Conservation (phyloP, 2,113 vertebrate genomes). For the Pao palembangensis region DNA sequence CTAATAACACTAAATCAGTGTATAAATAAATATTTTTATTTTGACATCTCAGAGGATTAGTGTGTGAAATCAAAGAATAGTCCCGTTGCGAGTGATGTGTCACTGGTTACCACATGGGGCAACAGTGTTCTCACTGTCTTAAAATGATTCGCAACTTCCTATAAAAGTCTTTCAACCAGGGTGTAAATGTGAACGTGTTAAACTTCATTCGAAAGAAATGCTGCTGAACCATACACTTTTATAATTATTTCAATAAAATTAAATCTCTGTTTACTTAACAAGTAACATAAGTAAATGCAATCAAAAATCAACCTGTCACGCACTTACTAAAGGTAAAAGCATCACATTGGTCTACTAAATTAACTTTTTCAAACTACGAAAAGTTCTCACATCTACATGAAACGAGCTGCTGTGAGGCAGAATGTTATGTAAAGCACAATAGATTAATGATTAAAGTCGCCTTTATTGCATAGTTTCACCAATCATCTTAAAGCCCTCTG, state of each 20-base stretch:
- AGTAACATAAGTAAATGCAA: not conserved
- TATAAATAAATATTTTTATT: too few species aligned
- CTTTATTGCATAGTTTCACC: constrained; percentile 54
- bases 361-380: too few species aligned
- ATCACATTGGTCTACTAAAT: not conserved
- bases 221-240: constrained; percentile 67
- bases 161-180: constrained; percentile 45
- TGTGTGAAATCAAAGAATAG: too few species aligned
- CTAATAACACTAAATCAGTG: constrained; percentile 9
- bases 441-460: not conserved
- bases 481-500: constrained; percentile 15
- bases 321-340: not conserved
- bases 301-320: not conserved
- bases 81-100: constrained; percentile 6
- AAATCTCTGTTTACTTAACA: constrained; percentile 20
- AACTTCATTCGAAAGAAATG: constrained; percentile 48
- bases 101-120: constrained; percentile 38
- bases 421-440: not conserved
- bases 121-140: not conserved
- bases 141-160: constrained; percentile 18
- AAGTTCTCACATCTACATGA: too few species aligned
- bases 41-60: too few species aligned
- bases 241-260: constrained; percentile 74
- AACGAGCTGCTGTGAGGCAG: not conserved
- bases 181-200: constrained; percentile 54